Evolutionary conservation across 2,888 invertebrate genomes (phyloP).

Genomic region (Ennomos quercinarius): DNA sequence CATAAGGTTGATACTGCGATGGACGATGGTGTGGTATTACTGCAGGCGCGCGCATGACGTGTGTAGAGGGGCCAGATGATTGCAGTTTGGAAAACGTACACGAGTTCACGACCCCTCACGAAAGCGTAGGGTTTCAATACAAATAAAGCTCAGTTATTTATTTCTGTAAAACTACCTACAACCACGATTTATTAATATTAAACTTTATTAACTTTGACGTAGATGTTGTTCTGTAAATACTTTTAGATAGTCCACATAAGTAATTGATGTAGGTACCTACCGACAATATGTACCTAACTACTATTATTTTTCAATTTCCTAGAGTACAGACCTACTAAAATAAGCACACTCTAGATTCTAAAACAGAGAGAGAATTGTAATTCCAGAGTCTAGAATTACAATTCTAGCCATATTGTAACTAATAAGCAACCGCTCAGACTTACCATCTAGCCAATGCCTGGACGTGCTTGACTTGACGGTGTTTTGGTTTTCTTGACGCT

Average conservation of each 20-base stretch:
- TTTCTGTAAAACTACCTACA: conserved; percentile 4
- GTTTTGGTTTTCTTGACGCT: conserved; percentile 12
- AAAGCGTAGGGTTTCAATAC: conserved; percentile 39
- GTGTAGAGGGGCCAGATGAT: conserved; percentile 75
- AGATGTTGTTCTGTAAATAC: background rate
- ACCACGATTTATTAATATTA: background rate
- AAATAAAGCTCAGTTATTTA: conserved; percentile 37
- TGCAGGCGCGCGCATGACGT: conserved; percentile 72
- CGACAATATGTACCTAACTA: no score
- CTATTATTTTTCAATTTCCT: no score
- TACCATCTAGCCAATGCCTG: conserved; percentile 14
- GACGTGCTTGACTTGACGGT: background rate
- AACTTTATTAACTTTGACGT: background rate
- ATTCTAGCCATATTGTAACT: no score
- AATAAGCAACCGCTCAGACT: background rate
- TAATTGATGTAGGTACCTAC: no score
- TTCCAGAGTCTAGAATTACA: no score
- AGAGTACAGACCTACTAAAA: no score
- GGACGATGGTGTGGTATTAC: conserved; percentile 45
- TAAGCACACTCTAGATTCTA: no score
- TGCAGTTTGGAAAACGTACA: conserved; percentile 73
- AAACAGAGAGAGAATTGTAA: no score
- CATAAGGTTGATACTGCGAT: conserved; percentile 20
- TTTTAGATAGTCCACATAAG: no score
- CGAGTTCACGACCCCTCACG: conserved; percentile 55